Evolutionary conservation across 1,140 invertebrate species (phyloP).

Genomic region (Heliothis subflexa): DNA sequence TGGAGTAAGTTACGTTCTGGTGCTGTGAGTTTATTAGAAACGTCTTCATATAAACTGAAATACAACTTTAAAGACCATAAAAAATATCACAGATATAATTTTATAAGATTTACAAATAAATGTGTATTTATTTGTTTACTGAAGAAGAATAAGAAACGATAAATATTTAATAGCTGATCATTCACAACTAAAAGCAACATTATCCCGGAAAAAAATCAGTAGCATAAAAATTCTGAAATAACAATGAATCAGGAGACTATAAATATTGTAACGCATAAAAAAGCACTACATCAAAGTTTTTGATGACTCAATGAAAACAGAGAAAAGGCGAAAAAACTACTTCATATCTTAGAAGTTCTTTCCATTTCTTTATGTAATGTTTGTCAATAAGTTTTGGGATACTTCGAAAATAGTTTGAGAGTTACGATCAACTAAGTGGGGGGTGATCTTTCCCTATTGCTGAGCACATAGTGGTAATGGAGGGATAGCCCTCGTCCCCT

Average conservation of each 20-base stretch:
- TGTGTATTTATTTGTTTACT: not conserved
- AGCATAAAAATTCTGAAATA: not conserved
- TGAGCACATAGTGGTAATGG: not conserved
- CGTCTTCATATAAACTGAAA: not conserved
- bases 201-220: not conserved
- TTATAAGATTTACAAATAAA: too few relatives aligned
- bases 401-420: constrained; percentile 24
- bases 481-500: constrained; percentile 17
- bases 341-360: constrained; percentile 14
- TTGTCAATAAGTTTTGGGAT: constrained; percentile 23
- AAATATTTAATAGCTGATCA: too few relatives aligned
- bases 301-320: constrained; percentile 15
- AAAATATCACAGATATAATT: not conserved
- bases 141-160: too few relatives aligned
- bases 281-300: constrained; percentile 25
- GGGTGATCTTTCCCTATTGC: not conserved
- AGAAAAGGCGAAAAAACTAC: constrained; percentile 9
- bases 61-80: not conserved
- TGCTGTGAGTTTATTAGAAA: not conserved
- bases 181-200: not conserved
- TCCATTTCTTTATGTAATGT: constrained; percentile 9
- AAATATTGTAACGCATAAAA: constrained; percentile 30
- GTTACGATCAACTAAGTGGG: not conserved
- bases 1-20: not conserved
- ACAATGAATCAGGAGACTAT: constrained; percentile 10